phyloP scores from a whole-genome alignment of 2,797 vertebrate species.

The Luscinia luscinia region DNA sequence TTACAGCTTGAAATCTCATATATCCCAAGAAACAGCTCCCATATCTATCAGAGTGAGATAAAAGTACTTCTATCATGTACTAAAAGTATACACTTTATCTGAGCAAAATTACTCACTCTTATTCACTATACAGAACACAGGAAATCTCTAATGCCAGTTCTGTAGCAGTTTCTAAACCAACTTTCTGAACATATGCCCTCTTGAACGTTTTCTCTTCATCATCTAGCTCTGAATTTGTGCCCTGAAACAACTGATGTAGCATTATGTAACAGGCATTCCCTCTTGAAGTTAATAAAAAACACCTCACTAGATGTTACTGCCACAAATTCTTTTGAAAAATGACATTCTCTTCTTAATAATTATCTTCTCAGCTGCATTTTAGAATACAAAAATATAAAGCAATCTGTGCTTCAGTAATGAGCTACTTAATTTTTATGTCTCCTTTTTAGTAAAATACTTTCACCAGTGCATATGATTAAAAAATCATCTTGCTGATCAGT shows the following conservation, averaged over 20 bases:
- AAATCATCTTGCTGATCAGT: not conserved
- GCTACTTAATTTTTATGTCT: conserved; percentile 9
- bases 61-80: not conserved
- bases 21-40: not conserved
- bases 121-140: not conserved
- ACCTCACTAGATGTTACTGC: conserved; percentile 8
- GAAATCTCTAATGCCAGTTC: not conserved
- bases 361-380: conserved; percentile 31
- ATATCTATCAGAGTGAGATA: not conserved
- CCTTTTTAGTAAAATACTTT: conserved; percentile 31
- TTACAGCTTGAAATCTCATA: not conserved
- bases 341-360: conserved; percentile 38
- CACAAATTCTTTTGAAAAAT: conserved; percentile 46
- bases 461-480: conserved; percentile 12
- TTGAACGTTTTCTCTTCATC: not conserved
- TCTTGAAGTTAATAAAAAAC: conserved; percentile 32
- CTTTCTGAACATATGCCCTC: not conserved
- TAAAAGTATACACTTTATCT: not conserved
- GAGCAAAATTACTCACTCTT: not conserved
- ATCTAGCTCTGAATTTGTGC: not conserved
- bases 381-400: conserved; percentile 52
- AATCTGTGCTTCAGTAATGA: conserved; percentile 33
- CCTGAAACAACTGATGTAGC: not conserved
- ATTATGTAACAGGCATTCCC: conserved; percentile 41
- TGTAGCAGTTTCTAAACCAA: not conserved